These are phyloP conservation scores for Odontomachus brunneus DNA, from an alignment of 1,140 invertebrate genomes.

Conservation along the genomic window DNA sequence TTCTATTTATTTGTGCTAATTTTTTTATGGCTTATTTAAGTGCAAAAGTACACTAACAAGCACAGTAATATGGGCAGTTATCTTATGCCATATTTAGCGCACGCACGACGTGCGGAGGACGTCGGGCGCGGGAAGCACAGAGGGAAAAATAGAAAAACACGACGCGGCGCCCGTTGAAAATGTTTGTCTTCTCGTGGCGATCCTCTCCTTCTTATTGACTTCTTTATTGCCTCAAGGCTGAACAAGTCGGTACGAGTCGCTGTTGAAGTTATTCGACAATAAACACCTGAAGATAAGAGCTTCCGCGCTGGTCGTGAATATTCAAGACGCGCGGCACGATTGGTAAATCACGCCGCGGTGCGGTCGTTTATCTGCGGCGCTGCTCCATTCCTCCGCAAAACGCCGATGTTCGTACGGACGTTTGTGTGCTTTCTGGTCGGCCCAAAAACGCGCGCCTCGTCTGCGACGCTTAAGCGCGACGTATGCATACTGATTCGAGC, in stretches of 20 bases:
- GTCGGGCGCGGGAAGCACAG: not conserved
- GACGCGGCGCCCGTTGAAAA: conserved; percentile 12
- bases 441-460: too few species aligned
- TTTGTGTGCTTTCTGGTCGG: too few species aligned
- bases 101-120: conserved; percentile 4
- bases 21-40: too few species aligned
- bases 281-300: not conserved
- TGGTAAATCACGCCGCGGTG: too few species aligned
- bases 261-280: conserved; percentile 20
- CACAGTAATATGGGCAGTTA: too few species aligned
- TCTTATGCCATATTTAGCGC: not conserved
- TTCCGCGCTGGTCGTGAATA: not conserved
- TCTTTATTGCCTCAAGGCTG: conserved; percentile 31
- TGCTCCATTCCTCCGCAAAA: too few species aligned
- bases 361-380: too few species aligned
- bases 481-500: too few species aligned
- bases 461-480: not conserved
- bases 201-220: not conserved
- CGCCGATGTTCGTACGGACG: too few species aligned
- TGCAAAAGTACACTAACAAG: too few species aligned
- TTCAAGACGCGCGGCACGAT: not conserved
- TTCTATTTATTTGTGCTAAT: too few species aligned
- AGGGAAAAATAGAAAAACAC: not conserved
- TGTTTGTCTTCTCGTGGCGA: not conserved
- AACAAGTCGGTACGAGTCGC: not conserved